Evolutionary conservation across 37 sponge, comb jelly and placozoan species (phyloP), one percentile per base, ranked within the genome.

Genomic region (Crambe crambe): DNA sequence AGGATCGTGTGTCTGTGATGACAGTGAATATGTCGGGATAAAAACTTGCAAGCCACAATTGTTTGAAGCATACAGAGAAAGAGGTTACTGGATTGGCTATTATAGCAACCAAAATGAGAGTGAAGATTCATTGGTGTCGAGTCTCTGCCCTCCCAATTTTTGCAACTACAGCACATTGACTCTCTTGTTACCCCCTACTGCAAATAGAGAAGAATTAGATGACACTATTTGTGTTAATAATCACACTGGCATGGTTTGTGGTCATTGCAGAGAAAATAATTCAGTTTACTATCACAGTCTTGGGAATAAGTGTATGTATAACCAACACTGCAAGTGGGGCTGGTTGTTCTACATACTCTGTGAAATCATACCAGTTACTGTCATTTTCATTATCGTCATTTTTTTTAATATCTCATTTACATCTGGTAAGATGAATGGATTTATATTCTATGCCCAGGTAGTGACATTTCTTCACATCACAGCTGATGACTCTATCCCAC

Each of bases 371-470:
- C 86, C 86, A 1, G 9, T 78, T 3, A 77, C 64, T 2, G 36
- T 70, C 2, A 26, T 85, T n/a, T 85, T 78, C 63, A 1, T 37
- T 34, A 36, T 78, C 23, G 30, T 85, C 15, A 61, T 77, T 1
- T 5, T 70, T 12, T 59, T 72, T 22, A 56, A 85, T 63, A 72
- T 85, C 26, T 51, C 73, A 42, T 78, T 85, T 36, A 85, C 86
- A 15, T 74, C 66, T 34, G 86, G 86, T 32, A 6, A 41, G 10
- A 41, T 76, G 0, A 78, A 71, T 63, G 78, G 73, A 36, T 58
- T 78, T 26, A 61, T 85, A 17, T 72, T 85, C 66, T 76, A 77
- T 72, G 77, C 77, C 18, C 86, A 85, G 67, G 31, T 78, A 17
- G 0, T 65, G 3, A 63, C 70, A 38, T 61, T 73, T 23, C 17